Conservation (phyloP, 2,888 invertebrate genomes). For the Bugulina stolonifera region DNA sequence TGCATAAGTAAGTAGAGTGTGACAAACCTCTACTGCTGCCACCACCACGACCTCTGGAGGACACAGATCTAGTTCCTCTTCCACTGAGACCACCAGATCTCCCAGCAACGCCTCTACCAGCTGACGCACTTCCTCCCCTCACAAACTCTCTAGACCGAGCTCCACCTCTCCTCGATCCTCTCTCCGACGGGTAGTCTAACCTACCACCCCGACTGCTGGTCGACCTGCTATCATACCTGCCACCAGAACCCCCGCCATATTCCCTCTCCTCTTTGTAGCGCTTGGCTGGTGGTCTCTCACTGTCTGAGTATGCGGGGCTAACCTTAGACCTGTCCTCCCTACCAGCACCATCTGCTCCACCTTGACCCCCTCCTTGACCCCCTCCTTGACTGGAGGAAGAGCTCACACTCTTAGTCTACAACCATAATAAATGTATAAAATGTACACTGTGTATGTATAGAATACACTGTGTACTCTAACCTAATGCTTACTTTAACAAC, state of each 20-base stretch:
- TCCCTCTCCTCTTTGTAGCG: not conserved
- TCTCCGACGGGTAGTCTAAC: not conserved
- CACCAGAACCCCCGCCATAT: not conserved
- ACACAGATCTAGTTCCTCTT: not conserved
- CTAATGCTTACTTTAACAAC: too few species aligned
- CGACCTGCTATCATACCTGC: not conserved
- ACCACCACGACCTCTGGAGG: not conserved
- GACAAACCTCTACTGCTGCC: not conserved
- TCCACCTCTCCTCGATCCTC: conserved; percentile 3
- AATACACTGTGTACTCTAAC: too few species aligned
- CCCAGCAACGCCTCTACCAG: conserved; percentile 33
- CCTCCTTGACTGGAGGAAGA: too few species aligned
- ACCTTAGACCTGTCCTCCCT: conserved; percentile 12
- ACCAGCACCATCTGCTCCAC: not conserved
- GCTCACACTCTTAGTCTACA: too few species aligned
- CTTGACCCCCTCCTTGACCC: too few species aligned
- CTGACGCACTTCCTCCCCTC: conserved; percentile 41
- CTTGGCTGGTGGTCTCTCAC: conserved; percentile 9
- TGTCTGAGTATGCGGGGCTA: not conserved
- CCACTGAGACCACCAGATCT: conserved; percentile 30
- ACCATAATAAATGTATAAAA: too few species aligned
- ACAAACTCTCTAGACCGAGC: conserved; percentile 37
- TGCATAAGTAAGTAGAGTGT: too few species aligned
- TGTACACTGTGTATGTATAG: too few species aligned
- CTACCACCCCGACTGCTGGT: not conserved